phyloP scores from a whole-genome alignment of 2,888 invertebrate genomes.

The Acanthosepion lycidas region DNA sequence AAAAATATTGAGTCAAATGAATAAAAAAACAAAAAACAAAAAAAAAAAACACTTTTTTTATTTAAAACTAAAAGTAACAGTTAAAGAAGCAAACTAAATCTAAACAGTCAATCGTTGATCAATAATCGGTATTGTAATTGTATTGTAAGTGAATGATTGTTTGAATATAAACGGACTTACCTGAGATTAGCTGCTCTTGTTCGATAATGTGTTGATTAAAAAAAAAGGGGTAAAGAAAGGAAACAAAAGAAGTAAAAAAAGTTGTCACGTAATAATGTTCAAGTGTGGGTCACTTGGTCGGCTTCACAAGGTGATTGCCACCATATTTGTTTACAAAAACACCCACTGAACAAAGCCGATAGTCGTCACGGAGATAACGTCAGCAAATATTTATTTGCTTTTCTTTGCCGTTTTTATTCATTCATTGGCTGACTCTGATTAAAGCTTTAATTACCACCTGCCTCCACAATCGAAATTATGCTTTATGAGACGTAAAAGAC shows the following conservation, averaged over 20 bases:
- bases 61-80: too few species aligned
- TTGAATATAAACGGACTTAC: not conserved
- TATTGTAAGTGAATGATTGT: too few species aligned
- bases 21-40: too few species aligned
- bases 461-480: not conserved
- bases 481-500: not conserved
- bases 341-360: not conserved
- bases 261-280: not conserved
- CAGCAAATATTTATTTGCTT: not conserved
- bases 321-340: not conserved
- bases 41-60: too few species aligned
- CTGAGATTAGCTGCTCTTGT: not conserved
- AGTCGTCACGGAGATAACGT: constrained; percentile 33
- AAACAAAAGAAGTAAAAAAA: not conserved
- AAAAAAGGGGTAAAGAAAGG: not conserved
- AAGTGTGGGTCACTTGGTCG: not conserved
- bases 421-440: not conserved
- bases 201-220: not conserved
- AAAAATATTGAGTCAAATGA: too few species aligned
- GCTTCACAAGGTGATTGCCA: not conserved
- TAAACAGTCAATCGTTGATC: too few species aligned
- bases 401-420: not conserved
- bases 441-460: not conserved
- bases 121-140: too few species aligned
- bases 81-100: too few species aligned